Evolutionary conservation across 53 echinoderm and acorn worm species (phyloP).

Genomic region (Echinometra lucunter): DNA sequence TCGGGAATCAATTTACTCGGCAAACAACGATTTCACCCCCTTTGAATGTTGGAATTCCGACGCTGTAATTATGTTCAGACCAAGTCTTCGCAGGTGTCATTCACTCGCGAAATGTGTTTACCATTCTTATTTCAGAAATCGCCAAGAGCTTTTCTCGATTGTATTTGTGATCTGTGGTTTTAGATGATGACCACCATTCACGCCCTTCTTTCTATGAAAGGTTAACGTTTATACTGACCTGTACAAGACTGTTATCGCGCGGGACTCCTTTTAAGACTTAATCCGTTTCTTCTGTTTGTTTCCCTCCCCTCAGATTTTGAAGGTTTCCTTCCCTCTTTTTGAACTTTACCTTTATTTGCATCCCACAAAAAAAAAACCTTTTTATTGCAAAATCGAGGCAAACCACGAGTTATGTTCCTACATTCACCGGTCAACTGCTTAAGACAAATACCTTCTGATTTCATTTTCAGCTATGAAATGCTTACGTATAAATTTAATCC

Average conservation of each 20-base stretch:
- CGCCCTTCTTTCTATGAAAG: neutral
- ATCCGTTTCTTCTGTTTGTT: too few species aligned
- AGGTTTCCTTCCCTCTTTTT: too few species aligned
- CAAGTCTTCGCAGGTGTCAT: neutral
- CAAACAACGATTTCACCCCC: slow-evolving; percentile 41
- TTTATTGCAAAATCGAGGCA: neutral
- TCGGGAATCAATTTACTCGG: slow-evolving; percentile 44
- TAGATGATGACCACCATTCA: neutral
- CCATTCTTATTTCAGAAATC: neutral
- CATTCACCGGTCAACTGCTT: neutral
- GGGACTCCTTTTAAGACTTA: too few species aligned
- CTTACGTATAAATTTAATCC: neutral
- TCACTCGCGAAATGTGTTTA: slow-evolving; percentile 11
- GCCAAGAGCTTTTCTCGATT: neutral
- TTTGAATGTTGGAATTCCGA: neutral
- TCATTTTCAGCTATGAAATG: slow-evolving; percentile 16
- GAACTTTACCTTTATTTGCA: too few species aligned
- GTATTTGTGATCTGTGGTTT: neutral
- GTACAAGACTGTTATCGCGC: neutral
- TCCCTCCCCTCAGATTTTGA: too few species aligned
- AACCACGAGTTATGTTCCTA: neutral
- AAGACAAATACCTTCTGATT: neutral
- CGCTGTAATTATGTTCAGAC: slow-evolving; percentile 4
- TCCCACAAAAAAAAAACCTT: too few species aligned
- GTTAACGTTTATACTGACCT: neutral